These are phyloP conservation scores for Bombus fervidus DNA, from an alignment of 1,140 invertebrate species.

Conservation along the genomic window DNA sequence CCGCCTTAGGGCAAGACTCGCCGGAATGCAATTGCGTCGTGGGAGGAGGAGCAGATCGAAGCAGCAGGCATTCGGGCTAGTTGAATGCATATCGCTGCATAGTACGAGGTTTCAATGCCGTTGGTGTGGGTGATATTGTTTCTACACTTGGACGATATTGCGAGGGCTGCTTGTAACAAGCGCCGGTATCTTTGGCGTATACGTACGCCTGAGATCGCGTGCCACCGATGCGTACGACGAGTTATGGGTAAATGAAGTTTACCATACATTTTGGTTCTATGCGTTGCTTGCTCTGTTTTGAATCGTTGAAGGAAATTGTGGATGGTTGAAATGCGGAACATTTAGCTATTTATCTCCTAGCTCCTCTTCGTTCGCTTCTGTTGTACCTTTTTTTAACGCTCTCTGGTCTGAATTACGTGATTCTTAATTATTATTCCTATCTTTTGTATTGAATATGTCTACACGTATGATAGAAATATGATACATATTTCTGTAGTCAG, in stretches of 20 bases:
- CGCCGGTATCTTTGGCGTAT: neutral
- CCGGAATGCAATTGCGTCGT: conserved; percentile 31
- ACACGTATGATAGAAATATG: too few species aligned
- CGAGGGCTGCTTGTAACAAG: neutral
- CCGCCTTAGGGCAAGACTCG: neutral
- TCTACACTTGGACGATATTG: conserved; percentile 9
- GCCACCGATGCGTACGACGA: neutral
- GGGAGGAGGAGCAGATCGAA: neutral
- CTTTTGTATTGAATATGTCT: neutral
- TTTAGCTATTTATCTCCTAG: neutral
- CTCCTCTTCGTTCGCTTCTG: neutral
- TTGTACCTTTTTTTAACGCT: neutral
- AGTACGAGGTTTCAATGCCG: conserved; percentile 13
- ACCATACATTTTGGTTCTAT: neutral
- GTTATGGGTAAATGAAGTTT: conserved; percentile 8
- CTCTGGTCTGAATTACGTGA: neutral
- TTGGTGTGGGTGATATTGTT: conserved; percentile 32
- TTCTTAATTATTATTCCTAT: neutral
- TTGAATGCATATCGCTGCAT: conserved; percentile 26
- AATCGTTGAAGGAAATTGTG: neutral
- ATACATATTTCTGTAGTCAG: too few species aligned
- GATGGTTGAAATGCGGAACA: neutral
- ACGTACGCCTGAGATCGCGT: neutral
- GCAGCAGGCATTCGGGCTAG: conserved; percentile 20
- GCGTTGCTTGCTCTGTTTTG: neutral